Evolutionary conservation across 2,113 vertebrate genomes (phyloP), one percentile per base, ranked within the genome.

Genomic region (Amphiprion ocellaris): DNA sequence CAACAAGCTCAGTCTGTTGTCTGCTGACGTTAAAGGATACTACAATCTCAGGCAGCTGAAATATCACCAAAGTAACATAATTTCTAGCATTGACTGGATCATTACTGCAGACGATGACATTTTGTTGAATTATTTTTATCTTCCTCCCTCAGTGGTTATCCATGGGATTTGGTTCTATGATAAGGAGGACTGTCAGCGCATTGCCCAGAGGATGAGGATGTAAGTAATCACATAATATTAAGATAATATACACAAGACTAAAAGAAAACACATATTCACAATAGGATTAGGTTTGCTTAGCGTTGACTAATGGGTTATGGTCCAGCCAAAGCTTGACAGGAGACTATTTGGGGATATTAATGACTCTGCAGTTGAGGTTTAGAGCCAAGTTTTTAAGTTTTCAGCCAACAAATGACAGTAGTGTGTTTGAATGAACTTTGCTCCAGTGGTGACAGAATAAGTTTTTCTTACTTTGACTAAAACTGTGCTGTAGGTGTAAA

Each of bases 111-210:
- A 73, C 15, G n/a, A 44, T n/a, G 72, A 59, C 37, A 39, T 54
- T 66, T 70, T 67, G 24, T 53, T 65, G 8, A 10, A 28, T 53
- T 41, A 58, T 6, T 9, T 11, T 37, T 69, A 46, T 55, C 50
- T 64, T 53, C 56, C 17, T 82, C 91, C 37, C 54, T 9, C 94
- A 99, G 98, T 98, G 94, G 96, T 96, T 90, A 99, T 99, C 91
- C 96, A 98, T 88, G 97, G 98, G 59, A 99, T 99, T 93, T 99
- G 98, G 98, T 99, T 99, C 95, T 99, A 99, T 81, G 96, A 98
- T 89, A 97, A 97, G 84, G 94, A 95, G 90, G 98, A 99, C 93
- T 99, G 97, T 93, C 96, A 96, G 88, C 97, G 98, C 93, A 96
- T 99, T 77, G 97, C 98, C 77, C 96, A 96, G 62, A 96, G 96